Evolutionary conservation across 2,888 invertebrate species (phyloP).

Genomic region (Diarsia mendica): DNA sequence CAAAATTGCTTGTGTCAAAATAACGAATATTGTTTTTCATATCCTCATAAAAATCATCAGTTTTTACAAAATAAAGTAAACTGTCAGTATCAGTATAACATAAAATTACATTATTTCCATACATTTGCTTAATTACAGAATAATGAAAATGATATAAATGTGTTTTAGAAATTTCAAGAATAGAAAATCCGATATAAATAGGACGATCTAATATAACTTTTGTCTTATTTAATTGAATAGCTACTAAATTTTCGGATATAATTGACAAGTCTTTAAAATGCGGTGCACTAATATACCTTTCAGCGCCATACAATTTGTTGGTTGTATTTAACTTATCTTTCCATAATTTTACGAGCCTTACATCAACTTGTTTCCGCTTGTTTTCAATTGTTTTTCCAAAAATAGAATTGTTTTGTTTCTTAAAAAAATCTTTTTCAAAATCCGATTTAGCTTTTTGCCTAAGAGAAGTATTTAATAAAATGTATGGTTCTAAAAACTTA

Average conservation of each 20-base stretch:
- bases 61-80: neutral
- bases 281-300: neutral
- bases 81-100: constrained; percentile 10
- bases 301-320: neutral
- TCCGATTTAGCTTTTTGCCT: neutral
- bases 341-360: neutral
- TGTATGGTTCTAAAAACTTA: neutral
- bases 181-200: constrained; percentile 3
- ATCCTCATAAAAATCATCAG: constrained; percentile 2
- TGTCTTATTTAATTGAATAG: neutral
- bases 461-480: constrained; percentile 9
- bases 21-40: neutral
- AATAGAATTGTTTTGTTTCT: constrained; percentile 6
- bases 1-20: constrained; percentile 21
- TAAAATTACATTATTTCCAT: neutral
- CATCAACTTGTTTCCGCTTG: constrained; percentile 7
- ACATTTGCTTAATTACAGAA: neutral
- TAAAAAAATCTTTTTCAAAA: constrained; percentile 10
- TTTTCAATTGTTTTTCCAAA: constrained; percentile 12
- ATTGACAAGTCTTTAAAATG: constrained; percentile 7
- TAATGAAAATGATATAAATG: constrained; percentile 12
- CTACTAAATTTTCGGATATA: neutral
- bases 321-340: neutral
- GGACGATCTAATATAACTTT: constrained; percentile 2
- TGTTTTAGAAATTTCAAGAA: neutral